A percentile compares a stretch with the other conserved stretches of the same genome.
Conservation (phyloP, 2,888 invertebrate species). For the Yponomeuta malinellus region DNA sequence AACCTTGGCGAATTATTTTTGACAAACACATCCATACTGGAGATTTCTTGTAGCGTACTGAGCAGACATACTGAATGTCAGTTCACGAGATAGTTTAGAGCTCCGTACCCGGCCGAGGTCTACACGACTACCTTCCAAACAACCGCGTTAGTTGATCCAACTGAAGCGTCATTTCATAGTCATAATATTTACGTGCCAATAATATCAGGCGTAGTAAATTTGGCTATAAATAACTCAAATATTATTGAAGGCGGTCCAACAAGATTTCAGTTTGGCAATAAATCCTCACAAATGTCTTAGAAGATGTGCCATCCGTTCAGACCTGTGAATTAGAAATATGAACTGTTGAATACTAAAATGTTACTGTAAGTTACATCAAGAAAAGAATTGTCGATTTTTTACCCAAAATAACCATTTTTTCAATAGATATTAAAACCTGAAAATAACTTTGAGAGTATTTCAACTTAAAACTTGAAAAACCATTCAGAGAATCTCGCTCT, state of each 20-base stretch:
- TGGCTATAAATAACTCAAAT: not conserved
- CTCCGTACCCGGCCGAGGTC: too few relatives aligned
- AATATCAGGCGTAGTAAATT: not conserved
- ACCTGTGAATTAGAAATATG: not conserved
- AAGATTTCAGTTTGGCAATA: too few relatives aligned
- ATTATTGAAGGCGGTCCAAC: not conserved
- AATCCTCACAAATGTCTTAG: too few relatives aligned
- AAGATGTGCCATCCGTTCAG: not conserved
- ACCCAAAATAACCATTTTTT: not conserved
- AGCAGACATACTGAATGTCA: too few relatives aligned
- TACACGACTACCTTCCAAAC: too few relatives aligned
- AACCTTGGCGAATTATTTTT: conserved; percentile 7
- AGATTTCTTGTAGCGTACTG: not conserved
- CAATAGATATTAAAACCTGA: too few relatives aligned
- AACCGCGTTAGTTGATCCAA: not conserved
- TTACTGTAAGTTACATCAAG: not conserved
- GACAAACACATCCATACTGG: not conserved
- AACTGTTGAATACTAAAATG: not conserved
- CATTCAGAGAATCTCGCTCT: too few relatives aligned
- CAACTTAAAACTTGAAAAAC: too few relatives aligned
- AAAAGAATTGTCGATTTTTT: too few relatives aligned
- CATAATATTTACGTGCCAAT: not conserved
- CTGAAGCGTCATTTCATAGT: not conserved
- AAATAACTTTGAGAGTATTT: too few relatives aligned
- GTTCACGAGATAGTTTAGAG: too few relatives aligned